phyloP scores from a whole-genome alignment of 2,113 vertebrate species.

The Fulmarus glacialis region DNA sequence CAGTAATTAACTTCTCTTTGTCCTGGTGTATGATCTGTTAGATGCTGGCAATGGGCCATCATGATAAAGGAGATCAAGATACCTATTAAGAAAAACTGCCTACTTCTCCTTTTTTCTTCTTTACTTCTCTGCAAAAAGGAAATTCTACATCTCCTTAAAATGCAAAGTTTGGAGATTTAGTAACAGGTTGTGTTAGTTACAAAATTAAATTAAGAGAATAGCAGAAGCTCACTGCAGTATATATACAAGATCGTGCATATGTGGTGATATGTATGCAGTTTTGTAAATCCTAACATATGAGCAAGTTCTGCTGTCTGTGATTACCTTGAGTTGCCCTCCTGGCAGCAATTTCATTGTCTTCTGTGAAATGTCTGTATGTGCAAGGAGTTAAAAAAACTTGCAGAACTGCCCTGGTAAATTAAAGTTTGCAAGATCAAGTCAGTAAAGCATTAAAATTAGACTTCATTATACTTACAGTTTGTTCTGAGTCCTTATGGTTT shows the following conservation, averaged over 20 bases:
- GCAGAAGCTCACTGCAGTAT: neutral
- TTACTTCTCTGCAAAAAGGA: neutral
- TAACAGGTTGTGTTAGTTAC: neutral
- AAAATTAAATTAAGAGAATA: neutral
- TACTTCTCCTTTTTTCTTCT: neutral
- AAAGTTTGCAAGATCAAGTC: neutral
- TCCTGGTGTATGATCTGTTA: constrained; percentile 34
- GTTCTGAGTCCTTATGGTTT: neutral
- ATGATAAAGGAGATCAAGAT: neutral
- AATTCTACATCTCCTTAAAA: neutral
- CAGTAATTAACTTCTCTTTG: constrained; percentile 58
- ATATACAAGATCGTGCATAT: fast-evolving
- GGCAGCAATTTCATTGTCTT: neutral
- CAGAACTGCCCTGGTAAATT: neutral
- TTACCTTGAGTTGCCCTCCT: neutral
- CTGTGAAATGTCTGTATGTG: neutral
- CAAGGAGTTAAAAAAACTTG: neutral
- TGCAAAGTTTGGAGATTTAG: neutral
- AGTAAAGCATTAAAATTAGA: neutral
- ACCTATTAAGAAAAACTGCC: neutral
- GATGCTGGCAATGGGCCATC: neutral
- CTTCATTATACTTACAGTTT: neutral
- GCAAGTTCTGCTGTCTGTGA: neutral
- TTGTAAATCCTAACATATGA: neutral
- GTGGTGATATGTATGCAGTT: neutral